Evolutionary conservation across 2,113 vertebrate genomes (phyloP).

Genomic region (Vimba vimba): DNA sequence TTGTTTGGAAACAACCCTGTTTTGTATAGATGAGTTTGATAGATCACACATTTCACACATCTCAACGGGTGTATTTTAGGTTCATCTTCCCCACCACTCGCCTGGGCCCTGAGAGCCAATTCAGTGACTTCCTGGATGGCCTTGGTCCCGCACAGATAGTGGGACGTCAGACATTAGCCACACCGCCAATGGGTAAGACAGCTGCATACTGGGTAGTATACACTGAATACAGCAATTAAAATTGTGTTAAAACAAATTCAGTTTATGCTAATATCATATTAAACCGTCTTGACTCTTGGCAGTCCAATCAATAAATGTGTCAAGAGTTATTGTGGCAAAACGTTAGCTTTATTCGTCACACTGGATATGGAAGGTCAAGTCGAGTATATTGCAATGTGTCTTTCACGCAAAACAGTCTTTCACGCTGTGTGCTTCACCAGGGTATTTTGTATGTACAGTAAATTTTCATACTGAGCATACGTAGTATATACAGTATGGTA

Average conservation of each 20-base stretch:
- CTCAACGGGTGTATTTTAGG: conserved; percentile 68
- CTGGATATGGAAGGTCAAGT: background rate
- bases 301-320: too few species aligned
- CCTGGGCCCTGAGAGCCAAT: conserved; percentile 94
- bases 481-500: background rate
- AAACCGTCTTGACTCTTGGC: background rate
- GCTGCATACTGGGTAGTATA: background rate
- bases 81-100: conserved; percentile 95
- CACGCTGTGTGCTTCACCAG: too few species aligned
- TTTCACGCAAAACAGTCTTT: too few species aligned
- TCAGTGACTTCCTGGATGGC: conserved; percentile 97
- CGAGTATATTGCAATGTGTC: background rate
- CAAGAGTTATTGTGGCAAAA: too few species aligned
- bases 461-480: too few species aligned
- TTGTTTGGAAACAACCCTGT: background rate
- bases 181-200: conserved; percentile 92
- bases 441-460: too few species aligned
- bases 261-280: background rate
- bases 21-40: background rate
- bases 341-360: background rate
- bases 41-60: background rate
- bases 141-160: conserved; percentile 97
- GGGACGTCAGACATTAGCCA: conserved; percentile 93
- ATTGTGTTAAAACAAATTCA: background rate
- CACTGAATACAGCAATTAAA: background rate